Conservation (phyloP, 2,888 invertebrate genomes). For the Metopia argyrocephala region DNA sequence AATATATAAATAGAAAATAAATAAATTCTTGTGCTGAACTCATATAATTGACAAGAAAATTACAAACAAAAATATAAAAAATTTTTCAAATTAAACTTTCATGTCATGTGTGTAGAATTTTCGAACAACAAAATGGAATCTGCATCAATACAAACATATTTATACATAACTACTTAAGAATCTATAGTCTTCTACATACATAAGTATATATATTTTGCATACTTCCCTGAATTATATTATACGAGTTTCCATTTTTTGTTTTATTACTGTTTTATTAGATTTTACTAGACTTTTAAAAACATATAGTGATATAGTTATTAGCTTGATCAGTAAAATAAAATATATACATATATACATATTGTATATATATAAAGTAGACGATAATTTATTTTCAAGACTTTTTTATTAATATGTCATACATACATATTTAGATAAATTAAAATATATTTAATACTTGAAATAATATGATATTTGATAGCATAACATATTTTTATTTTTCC, state of each 20-base stretch:
- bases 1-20: too few relatives aligned
- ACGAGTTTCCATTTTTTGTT: background rate
- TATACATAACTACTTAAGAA: slow-evolving; percentile 23
- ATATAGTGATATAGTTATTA: slow-evolving; percentile 59
- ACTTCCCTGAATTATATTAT: slow-evolving; percentile 9
- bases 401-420: slow-evolving; percentile 51
- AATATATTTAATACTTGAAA: background rate
- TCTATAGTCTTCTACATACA: slow-evolving; percentile 34
- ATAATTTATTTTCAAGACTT: slow-evolving; percentile 24
- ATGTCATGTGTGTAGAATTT: background rate
- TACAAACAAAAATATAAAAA: background rate
- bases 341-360: too few relatives aligned
- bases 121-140: background rate
- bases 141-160: slow-evolving; percentile 6
- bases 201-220: slow-evolving; percentile 11
- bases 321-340: slow-evolving; percentile 24
- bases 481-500: slow-evolving; percentile 20
- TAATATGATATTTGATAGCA: background rate
- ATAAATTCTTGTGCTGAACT: background rate
- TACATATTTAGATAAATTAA: slow-evolving; percentile 42
- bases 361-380: slow-evolving; percentile 23
- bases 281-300: slow-evolving; percentile 44
- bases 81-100: slow-evolving; percentile 12
- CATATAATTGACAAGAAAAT: background rate
- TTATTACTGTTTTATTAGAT: slow-evolving; percentile 15